Conservation (phyloP, 2,113 vertebrate species). For the Tragelaphus imberbis region DNA sequence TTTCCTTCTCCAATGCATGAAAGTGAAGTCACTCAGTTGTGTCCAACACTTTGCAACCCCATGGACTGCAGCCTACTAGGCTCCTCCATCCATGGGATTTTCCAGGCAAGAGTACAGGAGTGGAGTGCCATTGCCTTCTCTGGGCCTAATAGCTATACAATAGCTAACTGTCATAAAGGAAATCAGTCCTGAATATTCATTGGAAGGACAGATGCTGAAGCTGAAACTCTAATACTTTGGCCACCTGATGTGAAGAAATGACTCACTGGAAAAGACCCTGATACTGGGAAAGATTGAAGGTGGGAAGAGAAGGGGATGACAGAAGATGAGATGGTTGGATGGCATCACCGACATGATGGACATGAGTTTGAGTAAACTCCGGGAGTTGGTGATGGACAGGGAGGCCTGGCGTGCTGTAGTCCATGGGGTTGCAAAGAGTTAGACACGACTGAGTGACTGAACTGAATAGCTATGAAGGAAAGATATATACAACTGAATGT, state of each 20-base stretch:
- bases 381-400: not conserved
- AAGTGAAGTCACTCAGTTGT: too few relatives aligned
- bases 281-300: not conserved
- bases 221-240: not conserved
- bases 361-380: not conserved
- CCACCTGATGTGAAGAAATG: not conserved
- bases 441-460: not conserved
- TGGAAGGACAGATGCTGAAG: not conserved
- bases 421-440: not conserved
- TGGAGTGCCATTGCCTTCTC: too few relatives aligned
- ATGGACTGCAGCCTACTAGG: too few relatives aligned
- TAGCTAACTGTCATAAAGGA: not conserved
- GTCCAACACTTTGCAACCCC: fast-evolving
- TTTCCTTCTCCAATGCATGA: too few relatives aligned
- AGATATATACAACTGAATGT: not conserved
- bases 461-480: not conserved
- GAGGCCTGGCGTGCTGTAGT: not conserved
- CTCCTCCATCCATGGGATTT: too few relatives aligned
- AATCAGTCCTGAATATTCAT: not conserved
- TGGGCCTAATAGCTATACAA: too few relatives aligned
- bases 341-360: not conserved
- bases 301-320: fast-evolving
- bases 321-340: not conserved
- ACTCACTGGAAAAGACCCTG: not conserved
- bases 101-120: too few relatives aligned